Percentiles rank a stretch among this genome's conserved stretches.
phyloP scores from a whole-genome alignment of 30 jellyfish, hydroid and myxozoan genomes.

The Pseudorhiza aurosa region DNA sequence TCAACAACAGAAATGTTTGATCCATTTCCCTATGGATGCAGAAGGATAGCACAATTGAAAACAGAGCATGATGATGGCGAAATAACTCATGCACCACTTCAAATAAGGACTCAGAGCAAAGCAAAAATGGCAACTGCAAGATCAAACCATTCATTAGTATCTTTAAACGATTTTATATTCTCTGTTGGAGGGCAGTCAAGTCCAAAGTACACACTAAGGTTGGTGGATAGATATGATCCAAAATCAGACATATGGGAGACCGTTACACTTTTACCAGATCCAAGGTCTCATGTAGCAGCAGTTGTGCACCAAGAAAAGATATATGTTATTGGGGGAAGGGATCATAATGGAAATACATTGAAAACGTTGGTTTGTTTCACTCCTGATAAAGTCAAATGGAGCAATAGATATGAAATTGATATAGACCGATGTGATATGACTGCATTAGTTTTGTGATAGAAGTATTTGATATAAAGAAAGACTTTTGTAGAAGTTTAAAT shows the following conservation, averaged over 20 bases:
- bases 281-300: conserved; percentile 67
- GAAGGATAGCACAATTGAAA: neutral
- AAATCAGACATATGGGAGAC: conserved; percentile 68
- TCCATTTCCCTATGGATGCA: conserved; percentile 60
- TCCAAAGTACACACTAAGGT: conserved; percentile 61
- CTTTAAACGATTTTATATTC: conserved; percentile 15
- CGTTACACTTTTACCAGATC: conserved; percentile 59
- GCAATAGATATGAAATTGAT: conserved; percentile 33
- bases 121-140: conserved; percentile 76
- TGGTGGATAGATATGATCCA: conserved; percentile 64
- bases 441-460: conserved; percentile 19
- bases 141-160: conserved; percentile 53
- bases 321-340: conserved; percentile 70
- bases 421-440: conserved; percentile 62
- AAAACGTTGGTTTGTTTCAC: conserved; percentile 42
- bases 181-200: conserved; percentile 72
- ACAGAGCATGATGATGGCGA: neutral
- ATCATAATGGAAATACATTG: conserved; percentile 59
- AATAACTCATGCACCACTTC: neutral
- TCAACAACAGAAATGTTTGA: conserved; percentile 66
- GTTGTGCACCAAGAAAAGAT: conserved; percentile 45
- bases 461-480: no score
- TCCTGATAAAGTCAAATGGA: conserved; percentile 53
- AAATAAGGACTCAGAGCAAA: conserved; percentile 11
- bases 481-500: no score